Base-by-base conservation (phyloP, 1,140 invertebrate genomes). In the Brachionus paranguensis region DNA sequence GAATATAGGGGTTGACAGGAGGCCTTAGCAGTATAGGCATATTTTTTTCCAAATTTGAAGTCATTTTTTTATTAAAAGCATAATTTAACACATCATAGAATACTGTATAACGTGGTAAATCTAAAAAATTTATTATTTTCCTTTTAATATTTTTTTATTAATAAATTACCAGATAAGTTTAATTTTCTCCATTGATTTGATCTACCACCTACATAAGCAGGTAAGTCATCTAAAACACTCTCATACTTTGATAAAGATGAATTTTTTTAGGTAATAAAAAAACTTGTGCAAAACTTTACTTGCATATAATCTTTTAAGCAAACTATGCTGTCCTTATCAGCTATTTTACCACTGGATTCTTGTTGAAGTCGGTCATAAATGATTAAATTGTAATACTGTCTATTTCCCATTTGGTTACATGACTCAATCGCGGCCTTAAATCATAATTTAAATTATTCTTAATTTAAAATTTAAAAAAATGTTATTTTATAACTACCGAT, bases 221-320 rank as follows among this genome's bases (percentile, higher is more conserved):
- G 81, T 14, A 70, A 10, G 17, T 83, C 81, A 53, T 83, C 81
- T 10, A 70, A 17, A 43, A 70, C 45, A 72, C 81, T 83, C 11
- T 37, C 6, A 53, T 83, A 83, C 81, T 83, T 27, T 20, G 17
- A 43, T 27, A 7, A 14, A 14, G n/a, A n/a, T 65, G 8, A 20
- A 17, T 20, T 29, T 12, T n/a, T 27, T 33, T 37, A 6, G 4
- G 0, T 27, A 20, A 68, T 20, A 24, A 24, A 24, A 24, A 24
- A 24, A 1, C 24, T 17, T 43, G 20, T 10, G 3, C 11, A 37
- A 37, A 37, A 20, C 24, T 84, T 78, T 85, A 89, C 89, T 86
- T 88, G 88, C 88, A 90, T 90, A 84, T 89, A 90, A 85, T 90
- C 89, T 85, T 90, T 90, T 8, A 90, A 85, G 12, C 88, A 88